Percentiles rank a stretch among this genome's conserved stretches.
Conservation (phyloP, 2,888 invertebrate species). For the Parochlus steinenii region DNA sequence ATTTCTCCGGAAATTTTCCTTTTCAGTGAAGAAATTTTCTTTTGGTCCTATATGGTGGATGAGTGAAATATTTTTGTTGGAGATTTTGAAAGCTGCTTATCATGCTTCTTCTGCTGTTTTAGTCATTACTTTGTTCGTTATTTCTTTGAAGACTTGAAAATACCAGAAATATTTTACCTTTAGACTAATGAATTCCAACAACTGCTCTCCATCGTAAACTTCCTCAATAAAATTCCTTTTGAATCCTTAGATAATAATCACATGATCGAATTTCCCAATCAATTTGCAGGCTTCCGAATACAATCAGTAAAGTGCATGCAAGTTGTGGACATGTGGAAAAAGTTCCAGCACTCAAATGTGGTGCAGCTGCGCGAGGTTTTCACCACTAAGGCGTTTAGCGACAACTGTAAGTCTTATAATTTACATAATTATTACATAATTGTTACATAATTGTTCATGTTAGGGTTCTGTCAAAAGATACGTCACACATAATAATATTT, state of each 20-base stretch:
- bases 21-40: slow-evolving; percentile 1
- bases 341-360: slow-evolving; percentile 86
- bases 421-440: not conserved
- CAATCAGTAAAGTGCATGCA: slow-evolving; percentile 62
- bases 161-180: too few species aligned
- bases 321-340: slow-evolving; percentile 86
- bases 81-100: too few species aligned
- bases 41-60: slow-evolving; percentile 8
- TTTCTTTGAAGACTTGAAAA: too few species aligned
- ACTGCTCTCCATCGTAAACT: slow-evolving; percentile 1
- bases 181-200: too few species aligned
- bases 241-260: slow-evolving; percentile 4
- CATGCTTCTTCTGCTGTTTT: too few species aligned
- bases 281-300: slow-evolving; percentile 50
- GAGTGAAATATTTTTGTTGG: slow-evolving; percentile 13
- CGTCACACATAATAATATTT: too few species aligned
- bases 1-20: too few species aligned
- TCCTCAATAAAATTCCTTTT: not conserved
- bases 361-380: slow-evolving; percentile 85
- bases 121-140: too few species aligned
- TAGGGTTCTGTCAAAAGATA: too few species aligned
- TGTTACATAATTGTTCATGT: too few species aligned
- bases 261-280: slow-evolving; percentile 10
- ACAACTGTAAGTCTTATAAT: slow-evolving; percentile 58
- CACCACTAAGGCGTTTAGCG: slow-evolving; percentile 89